Percentiles rank a stretch among this genome's conserved stretches.
Evolutionary conservation across 2,888 invertebrate genomes (phyloP).

Genomic region (Chymomyza amoena): DNA sequence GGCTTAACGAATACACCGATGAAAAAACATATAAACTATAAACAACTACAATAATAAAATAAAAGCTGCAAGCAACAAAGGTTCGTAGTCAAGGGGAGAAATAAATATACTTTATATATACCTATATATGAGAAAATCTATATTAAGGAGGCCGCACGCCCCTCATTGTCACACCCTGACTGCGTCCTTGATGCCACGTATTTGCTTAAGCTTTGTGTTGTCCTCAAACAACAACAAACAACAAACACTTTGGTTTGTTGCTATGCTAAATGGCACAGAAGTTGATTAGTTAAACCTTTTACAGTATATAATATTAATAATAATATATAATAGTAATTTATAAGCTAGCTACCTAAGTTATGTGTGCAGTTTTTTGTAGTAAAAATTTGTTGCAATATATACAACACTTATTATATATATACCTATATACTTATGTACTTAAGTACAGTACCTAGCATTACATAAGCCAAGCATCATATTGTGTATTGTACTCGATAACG

Average conservation of each 20-base stretch:
- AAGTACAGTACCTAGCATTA: constrained; percentile 10
- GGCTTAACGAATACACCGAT: constrained; percentile 47
- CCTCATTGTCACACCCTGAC: too few relatives aligned
- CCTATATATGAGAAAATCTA: too few relatives aligned
- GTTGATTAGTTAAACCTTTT: constrained; percentile 23
- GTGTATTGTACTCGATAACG: constrained; percentile 30
- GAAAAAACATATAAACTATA: constrained; percentile 41
- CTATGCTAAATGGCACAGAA: not conserved
- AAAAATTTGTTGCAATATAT: constrained; percentile 66
- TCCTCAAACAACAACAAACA: constrained; percentile 22
- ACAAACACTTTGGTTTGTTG: constrained; percentile 9
- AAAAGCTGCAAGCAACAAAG: constrained; percentile 31
- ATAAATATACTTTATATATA: too few relatives aligned
- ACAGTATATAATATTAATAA: constrained; percentile 48
- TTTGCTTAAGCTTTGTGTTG: constrained; percentile 50
- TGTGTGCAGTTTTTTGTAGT: constrained; percentile 69
- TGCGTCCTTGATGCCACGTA: constrained; percentile 33
- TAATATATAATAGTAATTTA: constrained; percentile 39
- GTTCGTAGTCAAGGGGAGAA: too few relatives aligned
- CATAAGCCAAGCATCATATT: not conserved
- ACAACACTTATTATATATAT: constrained; percentile 26
- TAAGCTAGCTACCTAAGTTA: constrained; percentile 64
- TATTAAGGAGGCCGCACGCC: too few relatives aligned
- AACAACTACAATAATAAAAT: constrained; percentile 33
- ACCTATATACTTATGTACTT: constrained; percentile 35